Evolutionary conservation across 1,140 invertebrate species (phyloP), one percentile per base, ranked within the genome.

Genomic region (Pseudomyrmex concolor): DNA sequence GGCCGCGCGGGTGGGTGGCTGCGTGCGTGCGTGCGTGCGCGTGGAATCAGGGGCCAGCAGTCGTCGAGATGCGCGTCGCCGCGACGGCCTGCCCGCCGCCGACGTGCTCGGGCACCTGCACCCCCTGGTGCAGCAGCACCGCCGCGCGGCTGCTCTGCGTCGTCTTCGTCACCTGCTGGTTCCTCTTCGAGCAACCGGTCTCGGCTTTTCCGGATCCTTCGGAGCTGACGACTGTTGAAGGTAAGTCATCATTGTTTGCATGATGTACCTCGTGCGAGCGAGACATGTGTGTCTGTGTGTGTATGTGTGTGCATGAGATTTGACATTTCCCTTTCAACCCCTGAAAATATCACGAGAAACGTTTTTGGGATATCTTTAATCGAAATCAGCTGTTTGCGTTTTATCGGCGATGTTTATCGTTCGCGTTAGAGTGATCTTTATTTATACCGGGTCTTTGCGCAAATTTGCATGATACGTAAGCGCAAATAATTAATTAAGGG

Each of bases 191-290:
- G 66, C 84, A 66, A 50, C 60, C 84, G 59, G 91, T 64, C 55
- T 72, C 89, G 45, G 92, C 89, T 66, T 78, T 85, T 45, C 89
- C 92, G 76, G 91, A 92, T 71, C 77, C 89, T 45, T 87, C 87
- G 57, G 90, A 92, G 25, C 25, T 85, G 3, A 90, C 90, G 51
- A 91, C 88, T 2, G 25, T 85, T 17, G 85, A 90, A 87, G 91
- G 92, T 92, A 86, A 90, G 70, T 43, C 1, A 15, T 34, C 54
- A 34, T 73, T 4, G 43, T 17, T 45, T 50, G 59, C 72, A 10
- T 25, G 43, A 2, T 45, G 5, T 8, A 66, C n/a, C 9, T 66
- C 12, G 43, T 43, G 34, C 4, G 34, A 34, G 34, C 34, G 34
- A 34, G 34, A 5, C 34, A 7, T 34, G 34, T 34, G 34, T 34